phyloP scores from a whole-genome alignment of 2,797 vertebrate genomes.

The Gastrophryne carolinensis region DNA sequence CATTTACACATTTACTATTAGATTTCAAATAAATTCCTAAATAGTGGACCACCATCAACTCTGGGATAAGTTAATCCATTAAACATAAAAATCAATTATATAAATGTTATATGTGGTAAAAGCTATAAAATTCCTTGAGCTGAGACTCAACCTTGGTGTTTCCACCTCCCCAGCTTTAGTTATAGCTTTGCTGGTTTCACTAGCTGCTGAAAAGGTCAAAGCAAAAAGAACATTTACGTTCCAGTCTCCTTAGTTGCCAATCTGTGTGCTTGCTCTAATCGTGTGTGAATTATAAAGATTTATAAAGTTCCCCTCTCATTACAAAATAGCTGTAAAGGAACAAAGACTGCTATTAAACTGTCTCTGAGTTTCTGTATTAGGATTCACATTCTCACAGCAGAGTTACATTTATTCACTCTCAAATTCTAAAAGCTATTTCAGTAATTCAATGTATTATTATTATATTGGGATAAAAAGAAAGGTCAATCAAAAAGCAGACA shows the following conservation, averaged over 20 bases:
- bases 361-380: constrained; percentile 20
- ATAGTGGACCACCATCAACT: no score
- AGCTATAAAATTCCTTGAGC: no score
- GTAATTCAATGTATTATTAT: no score
- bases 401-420: no score
- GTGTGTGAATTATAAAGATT: constrained; percentile 55
- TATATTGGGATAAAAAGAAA: no score
- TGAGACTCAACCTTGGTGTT: neutral
- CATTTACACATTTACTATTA: no score
- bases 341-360: constrained; percentile 27
- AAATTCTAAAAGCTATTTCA: no score
- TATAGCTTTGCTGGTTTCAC: neutral
- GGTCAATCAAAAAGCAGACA: neutral
- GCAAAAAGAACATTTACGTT: constrained; percentile 51
- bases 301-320: constrained; percentile 49
- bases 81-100: no score
- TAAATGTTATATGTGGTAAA: no score
- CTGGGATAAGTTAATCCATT: no score
- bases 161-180: neutral
- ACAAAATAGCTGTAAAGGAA: constrained; percentile 25
- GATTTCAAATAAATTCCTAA: no score
- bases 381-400: neutral
- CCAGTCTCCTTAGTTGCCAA: constrained; percentile 52
- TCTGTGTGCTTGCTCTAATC: constrained; percentile 51
- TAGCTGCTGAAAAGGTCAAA: constrained; percentile 49